phyloP scores from a whole-genome alignment of 1,140 invertebrate genomes.

The Pteromalus puparum region DNA sequence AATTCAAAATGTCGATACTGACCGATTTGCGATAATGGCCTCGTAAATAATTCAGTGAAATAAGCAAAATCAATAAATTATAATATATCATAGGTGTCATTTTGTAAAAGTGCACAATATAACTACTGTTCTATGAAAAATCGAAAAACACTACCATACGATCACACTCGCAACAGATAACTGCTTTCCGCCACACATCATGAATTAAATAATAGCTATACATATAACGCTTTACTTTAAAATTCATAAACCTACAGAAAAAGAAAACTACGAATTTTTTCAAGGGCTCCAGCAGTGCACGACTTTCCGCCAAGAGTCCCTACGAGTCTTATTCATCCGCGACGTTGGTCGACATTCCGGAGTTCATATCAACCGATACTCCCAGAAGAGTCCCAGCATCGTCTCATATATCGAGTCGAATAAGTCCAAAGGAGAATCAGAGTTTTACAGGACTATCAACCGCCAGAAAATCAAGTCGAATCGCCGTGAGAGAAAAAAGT shows the following conservation, averaged over 20 bases:
- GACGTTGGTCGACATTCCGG: not conserved
- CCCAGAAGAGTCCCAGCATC: not conserved
- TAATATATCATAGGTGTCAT: too few species aligned
- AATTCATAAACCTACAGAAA: not conserved
- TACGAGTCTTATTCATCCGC: not conserved
- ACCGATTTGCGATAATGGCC: too few species aligned
- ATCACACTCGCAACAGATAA: too few species aligned
- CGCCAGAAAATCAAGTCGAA: not conserved
- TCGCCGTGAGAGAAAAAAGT: slow-evolving; percentile 18
- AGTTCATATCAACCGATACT: not conserved
- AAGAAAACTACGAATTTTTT: not conserved
- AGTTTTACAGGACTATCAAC: not conserved
- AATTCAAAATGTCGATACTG: too few species aligned
- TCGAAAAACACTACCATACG: too few species aligned
- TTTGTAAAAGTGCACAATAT: too few species aligned
- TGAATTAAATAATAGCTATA: too few species aligned
- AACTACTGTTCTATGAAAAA: too few species aligned
- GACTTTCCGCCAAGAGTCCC: not conserved
- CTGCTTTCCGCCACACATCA: too few species aligned
- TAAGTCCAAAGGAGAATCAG: not conserved
- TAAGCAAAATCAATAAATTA: too few species aligned
- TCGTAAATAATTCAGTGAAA: too few species aligned
- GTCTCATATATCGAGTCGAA: not conserved
- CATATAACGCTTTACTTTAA: not conserved
- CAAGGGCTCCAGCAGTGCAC: not conserved